Conservation (phyloP, 2,888 invertebrate genomes). For the Reticulitermes lucifugus region DNA sequence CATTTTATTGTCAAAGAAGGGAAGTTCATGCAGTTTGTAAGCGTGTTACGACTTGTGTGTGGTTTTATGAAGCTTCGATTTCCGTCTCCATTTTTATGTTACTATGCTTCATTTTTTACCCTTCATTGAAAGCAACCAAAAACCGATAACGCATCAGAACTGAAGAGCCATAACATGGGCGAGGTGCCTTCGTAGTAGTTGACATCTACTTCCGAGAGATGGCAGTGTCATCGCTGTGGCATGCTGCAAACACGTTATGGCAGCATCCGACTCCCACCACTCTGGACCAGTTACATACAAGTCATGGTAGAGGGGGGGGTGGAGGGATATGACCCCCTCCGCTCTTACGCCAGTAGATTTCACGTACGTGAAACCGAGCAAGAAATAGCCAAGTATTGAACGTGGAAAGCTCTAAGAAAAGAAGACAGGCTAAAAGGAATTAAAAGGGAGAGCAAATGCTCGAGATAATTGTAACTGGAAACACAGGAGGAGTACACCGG, state of each 20-base stretch:
- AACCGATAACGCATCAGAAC: background rate
- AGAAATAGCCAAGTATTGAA: slow-evolving; percentile 5
- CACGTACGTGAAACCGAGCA: background rate
- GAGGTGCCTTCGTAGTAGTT: slow-evolving; percentile 40
- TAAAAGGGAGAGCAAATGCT: background rate
- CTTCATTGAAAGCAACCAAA: background rate
- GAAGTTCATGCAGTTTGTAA: background rate
- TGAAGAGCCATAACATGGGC: slow-evolving; percentile 4
- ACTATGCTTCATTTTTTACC: background rate
- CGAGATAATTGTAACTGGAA: background rate
- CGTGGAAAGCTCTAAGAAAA: background rate
- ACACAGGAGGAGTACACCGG: background rate
- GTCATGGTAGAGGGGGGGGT: background rate
- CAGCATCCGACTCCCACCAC: slow-evolving; percentile 37
- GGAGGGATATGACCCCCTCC: background rate
- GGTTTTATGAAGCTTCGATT: background rate
- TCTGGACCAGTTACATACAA: slow-evolving; percentile 29
- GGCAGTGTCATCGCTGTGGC: slow-evolving; percentile 42
- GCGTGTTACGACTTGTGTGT: background rate
- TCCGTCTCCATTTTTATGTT: background rate
- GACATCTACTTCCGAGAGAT: slow-evolving; percentile 33
- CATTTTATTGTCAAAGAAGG: background rate
- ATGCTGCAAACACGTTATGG: background rate
- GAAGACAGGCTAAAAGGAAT: slow-evolving; percentile 4
- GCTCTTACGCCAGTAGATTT: background rate